These are phyloP conservation scores for Neria commutata DNA, from an alignment of 2,888 invertebrate species.

Conservation along the genomic window DNA sequence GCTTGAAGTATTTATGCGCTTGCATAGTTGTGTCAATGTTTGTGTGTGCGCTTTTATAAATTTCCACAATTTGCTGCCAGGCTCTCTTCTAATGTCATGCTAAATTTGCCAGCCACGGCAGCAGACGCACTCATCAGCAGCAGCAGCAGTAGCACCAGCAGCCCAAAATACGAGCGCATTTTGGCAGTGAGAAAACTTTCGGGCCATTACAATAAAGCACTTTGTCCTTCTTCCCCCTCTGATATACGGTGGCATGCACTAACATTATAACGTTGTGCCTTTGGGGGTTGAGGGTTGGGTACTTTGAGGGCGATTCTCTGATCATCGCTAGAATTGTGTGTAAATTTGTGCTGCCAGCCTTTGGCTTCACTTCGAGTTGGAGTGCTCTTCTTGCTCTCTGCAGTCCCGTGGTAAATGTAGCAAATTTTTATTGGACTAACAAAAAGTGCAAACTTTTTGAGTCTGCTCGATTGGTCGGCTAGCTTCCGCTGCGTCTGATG, in stretches of 20 bases:
- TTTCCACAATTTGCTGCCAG: background rate
- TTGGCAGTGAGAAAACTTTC: constrained; percentile 32
- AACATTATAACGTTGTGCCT: background rate
- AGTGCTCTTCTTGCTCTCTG: no score
- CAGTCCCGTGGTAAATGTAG: no score
- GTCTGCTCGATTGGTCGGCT: no score
- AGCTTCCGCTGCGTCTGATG: no score
- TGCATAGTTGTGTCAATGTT: background rate
- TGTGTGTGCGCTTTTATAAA: background rate
- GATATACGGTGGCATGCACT: constrained; percentile 29
- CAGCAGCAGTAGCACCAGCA: background rate
- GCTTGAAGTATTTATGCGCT: no score
- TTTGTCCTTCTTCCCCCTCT: constrained; percentile 47
- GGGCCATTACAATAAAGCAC: constrained; percentile 47
- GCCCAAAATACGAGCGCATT: background rate
- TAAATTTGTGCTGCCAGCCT: no score
- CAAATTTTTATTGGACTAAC: no score
- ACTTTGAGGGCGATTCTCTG: no score
- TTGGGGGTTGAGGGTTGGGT: background rate
- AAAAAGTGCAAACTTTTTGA: no score
- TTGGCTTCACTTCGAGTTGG: no score
- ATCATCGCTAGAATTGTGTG: no score
- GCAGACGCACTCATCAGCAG: background rate
- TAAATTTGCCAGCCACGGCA: background rate
- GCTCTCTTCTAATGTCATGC: background rate